Evolutionary conservation across 2,797 vertebrate genomes (phyloP).

Genomic region (Sciaenops ocellatus): DNA sequence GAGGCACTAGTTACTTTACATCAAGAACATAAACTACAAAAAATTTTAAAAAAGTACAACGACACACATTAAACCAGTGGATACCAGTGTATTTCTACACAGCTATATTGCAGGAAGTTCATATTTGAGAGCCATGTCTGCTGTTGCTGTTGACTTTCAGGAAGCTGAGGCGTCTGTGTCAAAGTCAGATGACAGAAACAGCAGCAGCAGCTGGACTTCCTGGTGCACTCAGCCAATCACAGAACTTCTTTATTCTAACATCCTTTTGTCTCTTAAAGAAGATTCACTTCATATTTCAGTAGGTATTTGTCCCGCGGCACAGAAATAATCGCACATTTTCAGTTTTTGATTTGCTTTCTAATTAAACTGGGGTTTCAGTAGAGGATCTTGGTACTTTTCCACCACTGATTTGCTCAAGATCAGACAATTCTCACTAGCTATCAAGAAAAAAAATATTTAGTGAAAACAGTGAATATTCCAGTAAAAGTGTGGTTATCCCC

Average conservation of each 20-base stretch:
- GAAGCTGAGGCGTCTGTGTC: constrained; percentile 58
- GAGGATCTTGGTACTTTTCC: not conserved
- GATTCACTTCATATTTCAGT: not conserved
- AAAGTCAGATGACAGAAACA: constrained; percentile 75
- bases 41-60: not conserved
- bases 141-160: constrained; percentile 31
- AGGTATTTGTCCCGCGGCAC: not conserved
- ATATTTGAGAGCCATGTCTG: constrained; percentile 83
- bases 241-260: constrained; percentile 27
- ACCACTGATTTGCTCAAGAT: too few species aligned
- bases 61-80: not conserved
- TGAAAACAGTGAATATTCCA: too few species aligned
- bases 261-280: constrained; percentile 11
- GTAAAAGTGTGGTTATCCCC: too few species aligned
- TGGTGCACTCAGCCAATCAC: constrained; percentile 74
- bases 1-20: not conserved
- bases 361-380: not conserved
- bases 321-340: not conserved
- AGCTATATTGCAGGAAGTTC: constrained; percentile 11
- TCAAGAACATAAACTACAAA: not conserved
- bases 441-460: too few species aligned
- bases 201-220: constrained; percentile 69
- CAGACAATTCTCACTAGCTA: too few species aligned
- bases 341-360: too few species aligned
- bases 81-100: not conserved